phyloP scores from a whole-genome alignment of 2,113 vertebrate species.

The Ahaetulla prasina region DNA sequence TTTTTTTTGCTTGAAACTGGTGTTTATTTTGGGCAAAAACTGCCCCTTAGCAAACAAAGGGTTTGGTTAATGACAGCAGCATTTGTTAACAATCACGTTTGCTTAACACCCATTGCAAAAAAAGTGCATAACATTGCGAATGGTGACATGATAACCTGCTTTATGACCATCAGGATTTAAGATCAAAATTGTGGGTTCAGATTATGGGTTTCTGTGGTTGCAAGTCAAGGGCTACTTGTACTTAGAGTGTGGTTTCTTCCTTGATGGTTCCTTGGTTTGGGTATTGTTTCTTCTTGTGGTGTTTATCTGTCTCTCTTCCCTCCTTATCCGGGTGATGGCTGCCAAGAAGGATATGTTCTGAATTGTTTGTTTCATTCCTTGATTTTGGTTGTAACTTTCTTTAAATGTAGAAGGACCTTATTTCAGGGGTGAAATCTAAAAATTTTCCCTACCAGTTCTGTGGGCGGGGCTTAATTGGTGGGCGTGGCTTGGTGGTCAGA shows the following conservation, averaged over 20 bases:
- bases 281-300: neutral
- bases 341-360: neutral
- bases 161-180: neutral
- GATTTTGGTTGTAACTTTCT: neutral
- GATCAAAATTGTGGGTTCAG: neutral
- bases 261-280: neutral
- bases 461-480: no score
- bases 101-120: neutral
- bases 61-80: neutral
- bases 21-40: neutral
- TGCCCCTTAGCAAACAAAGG: neutral
- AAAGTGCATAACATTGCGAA: neutral
- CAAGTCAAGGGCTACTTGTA: neutral
- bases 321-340: neutral
- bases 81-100: neutral
- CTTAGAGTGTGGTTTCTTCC: neutral
- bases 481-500: no score
- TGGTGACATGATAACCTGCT: neutral
- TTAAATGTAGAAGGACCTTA: neutral
- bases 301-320: neutral
- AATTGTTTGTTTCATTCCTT: neutral
- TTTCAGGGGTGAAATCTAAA: no score
- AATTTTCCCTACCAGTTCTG: no score
- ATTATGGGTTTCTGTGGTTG: neutral
- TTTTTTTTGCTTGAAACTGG: neutral